These are phyloP conservation scores for Accipiter cooperii DNA, from an alignment of 2,113 vertebrate species.

Conservation along the genomic window DNA sequence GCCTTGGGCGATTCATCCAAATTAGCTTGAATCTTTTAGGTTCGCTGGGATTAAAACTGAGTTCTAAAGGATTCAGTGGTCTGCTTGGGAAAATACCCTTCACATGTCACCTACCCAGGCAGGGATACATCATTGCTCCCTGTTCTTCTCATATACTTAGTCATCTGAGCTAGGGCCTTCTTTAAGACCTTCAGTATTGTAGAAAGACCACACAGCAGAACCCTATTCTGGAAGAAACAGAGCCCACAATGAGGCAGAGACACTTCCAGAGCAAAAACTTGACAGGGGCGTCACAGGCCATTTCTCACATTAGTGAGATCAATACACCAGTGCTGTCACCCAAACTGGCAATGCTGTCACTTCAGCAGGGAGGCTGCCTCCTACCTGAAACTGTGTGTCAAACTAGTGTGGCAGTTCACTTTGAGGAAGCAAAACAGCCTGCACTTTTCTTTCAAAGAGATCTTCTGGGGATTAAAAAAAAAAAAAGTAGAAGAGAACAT, in stretches of 20 bases:
- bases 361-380: not conserved
- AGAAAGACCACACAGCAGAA: not conserved
- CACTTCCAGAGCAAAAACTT: not conserved
- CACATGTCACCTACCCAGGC: not conserved
- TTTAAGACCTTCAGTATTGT: not conserved
- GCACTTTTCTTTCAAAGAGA: not conserved
- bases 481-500: not conserved
- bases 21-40: not conserved
- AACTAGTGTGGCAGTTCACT: not conserved
- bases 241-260: not conserved
- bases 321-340: too few species aligned
- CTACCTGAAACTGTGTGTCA: not conserved
- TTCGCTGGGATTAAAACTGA: not conserved
- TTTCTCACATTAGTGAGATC: not conserved
- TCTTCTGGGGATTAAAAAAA: not conserved
- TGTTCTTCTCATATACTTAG: not conserved
- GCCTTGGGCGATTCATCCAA: too few species aligned
- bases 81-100: not conserved
- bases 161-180: not conserved
- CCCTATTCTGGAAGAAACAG: not conserved
- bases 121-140: not conserved
- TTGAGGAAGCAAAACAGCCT: not conserved
- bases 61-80: not conserved
- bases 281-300: not conserved
- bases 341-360: not conserved